Base-by-base conservation (phyloP, 2,888 invertebrate genomes). In the Opisthograptis luteolata region DNA sequence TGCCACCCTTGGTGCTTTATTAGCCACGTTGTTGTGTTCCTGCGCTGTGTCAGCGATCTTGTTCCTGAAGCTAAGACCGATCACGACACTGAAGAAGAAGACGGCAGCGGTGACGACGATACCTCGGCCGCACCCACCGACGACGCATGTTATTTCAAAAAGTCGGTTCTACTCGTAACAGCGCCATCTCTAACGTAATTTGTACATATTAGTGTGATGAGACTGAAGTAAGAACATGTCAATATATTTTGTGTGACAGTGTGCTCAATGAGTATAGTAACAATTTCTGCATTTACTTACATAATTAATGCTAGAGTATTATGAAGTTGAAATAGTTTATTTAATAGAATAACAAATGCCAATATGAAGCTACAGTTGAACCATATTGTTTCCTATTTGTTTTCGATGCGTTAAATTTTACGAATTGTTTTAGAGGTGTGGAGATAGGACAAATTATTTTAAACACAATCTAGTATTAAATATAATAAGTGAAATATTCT, bases 21-120 rank as follows among this genome's bases (percentile, higher is more conserved):
- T 98, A 50, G 95, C 94, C 42, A 95, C 97, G 40, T 89, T 98
- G 62, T 89, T 97, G 46, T 94, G 95, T 49, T 97, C 97, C 6
- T 98, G 97, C 76, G 91, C 96, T 20, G 92, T 97, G 59, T 97
- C 97, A 37, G 96, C 96, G 13, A 94, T 97, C 68, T 91, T 98
- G 10, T 97, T 96, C 81, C 92, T 97, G 32, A 94, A 96, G 65
- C 90, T 97, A 68, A 92, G 95, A 66, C 96, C 96, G 9, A 94
- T 95, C 62, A 87, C 93, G 2, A 84, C 92, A 24, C 68, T 91
- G 46, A 91, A 89, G 66, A 90, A 91, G 76, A 92, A 92, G 66
- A 92, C 92, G 7, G 89, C 92, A 28, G 84, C 89, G 0, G 81
- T 87, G 31, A 64, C 87, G 40, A 88, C 89, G 76, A 82, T 89